Evolutionary conservation across 2,113 vertebrate species (phyloP), one percentile per base, ranked within the genome.

Genomic region (Sialia sialis): DNA sequence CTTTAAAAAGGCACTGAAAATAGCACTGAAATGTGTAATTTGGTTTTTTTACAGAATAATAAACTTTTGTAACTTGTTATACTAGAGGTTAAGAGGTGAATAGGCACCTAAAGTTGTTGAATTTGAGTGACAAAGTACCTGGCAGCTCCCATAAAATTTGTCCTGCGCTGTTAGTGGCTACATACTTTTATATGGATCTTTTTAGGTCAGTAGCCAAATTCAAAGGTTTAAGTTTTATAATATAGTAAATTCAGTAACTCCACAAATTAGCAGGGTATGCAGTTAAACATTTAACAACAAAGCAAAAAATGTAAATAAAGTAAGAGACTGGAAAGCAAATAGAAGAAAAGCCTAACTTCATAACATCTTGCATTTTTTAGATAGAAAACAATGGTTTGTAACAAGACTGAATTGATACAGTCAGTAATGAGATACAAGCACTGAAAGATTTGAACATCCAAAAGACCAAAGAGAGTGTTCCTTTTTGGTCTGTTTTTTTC

Each of bases 381-480:
- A 51, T 69, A 72, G 66, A 87, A 95, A 73, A 87, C 93, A 85
- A 11, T 75, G 46, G 12, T 77, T 82, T 87, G 29, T 85, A 80
- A 76, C n/a, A 62, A 74, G 77, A 38, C 27, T 87, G 84, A 92
- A 89, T 44, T 80, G 60, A 84, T 87, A 60, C n/a, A 94, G 73
- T 84, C 56, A 52, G 56, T 94, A 96, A 93, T 89, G 60, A 95
- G 55, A 70, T 93, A 91, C 73, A 94, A 69, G 62, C 70, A 19
- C 26, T 64, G 77, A 63, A 94, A 76, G 44, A 76, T 55, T 26
- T 72, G 51, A 93, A 89, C 94, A 94, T 69, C 41, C 38, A 62
- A 51, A 82, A 94, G 91, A 96, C 96, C 91, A 96, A 94, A 95
- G 82, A 66, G 80, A 87, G 43, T 94, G 49, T 79, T 89, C 72